Base-by-base conservation (phyloP, 2,113 vertebrate genomes). In the Alectura lathami region DNA sequence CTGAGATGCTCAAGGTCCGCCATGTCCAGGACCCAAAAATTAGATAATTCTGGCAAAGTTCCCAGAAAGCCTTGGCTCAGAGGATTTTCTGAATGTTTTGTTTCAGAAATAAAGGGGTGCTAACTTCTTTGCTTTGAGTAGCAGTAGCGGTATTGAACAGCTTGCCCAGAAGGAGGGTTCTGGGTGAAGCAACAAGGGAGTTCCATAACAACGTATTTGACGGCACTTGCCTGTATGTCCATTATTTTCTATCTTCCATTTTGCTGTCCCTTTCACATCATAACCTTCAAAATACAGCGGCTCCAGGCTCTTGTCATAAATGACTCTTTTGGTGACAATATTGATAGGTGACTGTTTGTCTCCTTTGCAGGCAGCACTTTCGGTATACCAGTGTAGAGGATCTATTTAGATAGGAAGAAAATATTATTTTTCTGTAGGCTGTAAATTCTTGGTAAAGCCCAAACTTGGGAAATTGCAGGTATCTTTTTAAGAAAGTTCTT, bases 331-430 rank as follows among this genome's bases (percentile, higher is more conserved):
- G 79, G 98, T 98, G 86, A 98, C 81, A 1, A 99, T 99, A 95
- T 99, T 98, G 92, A 99, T 97, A 5, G 99, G 99, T 7, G 99
- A 99, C 88, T 99, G 99, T 0, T 23, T 95, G 8, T 32, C n/a
- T 24, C 96, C 97, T 7, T 92, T 96, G 95, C 98, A 99, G 3
- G 13, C 57, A 2, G 0, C 3, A 20, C 93, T 83, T 13, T 43
- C 4, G 14, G 4, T 10, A 4, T 82, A 8, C 99, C 99, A 99
- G 0, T 32, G 7, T 3, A 15, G 51, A 3, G 99, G 99, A 21
- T 74, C 99, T 99, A 26, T 47, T 76, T 4, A 34, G 34, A 29
- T 26, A 48, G 5, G 15, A 69, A 83, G 22, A 66, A 90, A 78
- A 79, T 2, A 13, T 1, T 23, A 10, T 3, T 15, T 69, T 29